Base-by-base conservation (phyloP, 2,113 vertebrate genomes). In the Machaerirhynchus nigripectus region DNA sequence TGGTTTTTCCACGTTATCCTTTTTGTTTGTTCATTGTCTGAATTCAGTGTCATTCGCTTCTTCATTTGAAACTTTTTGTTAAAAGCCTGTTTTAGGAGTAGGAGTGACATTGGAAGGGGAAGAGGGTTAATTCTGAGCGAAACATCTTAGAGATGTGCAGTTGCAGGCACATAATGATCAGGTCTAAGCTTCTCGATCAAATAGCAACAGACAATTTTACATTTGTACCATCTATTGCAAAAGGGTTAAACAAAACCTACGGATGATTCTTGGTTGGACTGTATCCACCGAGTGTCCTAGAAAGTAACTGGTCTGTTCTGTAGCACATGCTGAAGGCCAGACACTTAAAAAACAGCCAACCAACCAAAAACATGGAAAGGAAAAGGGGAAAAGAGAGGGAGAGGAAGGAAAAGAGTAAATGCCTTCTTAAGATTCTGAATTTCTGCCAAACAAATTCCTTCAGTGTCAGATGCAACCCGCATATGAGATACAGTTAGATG, bases 311-410 rank as follows among this genome's bases (percentile, higher is more conserved):
- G 13, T 63, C 33, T 89, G 13, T 68, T 68, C 31, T 69, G 30
- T 37, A 35, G 19, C 47, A 71, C n/a, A 17, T 0, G 0, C 31
- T 75, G 53, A 39, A 44, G 63, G 26, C 9, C 71, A 76, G 44
- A 30, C 26, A n/a, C 26, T 26, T 67, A 28, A 33, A 60, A 83
- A 81, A 0, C 0, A 46, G 30, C 13, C 6, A 67, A 44, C 9
- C 11, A 46, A 35, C 73, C 19, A 33, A 49, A 59, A 40, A 14
- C 19, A 28, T 26, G n/a, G 24, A 52, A 74, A 44, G 27, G 13
- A 23, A 50, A 64, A 37, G 4, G 3, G 15, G 19, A 9, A 57
- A 59, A 82, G 30, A 59, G 24, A 68, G 19, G 33, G 17, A 68
- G 33, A 83, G 24, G 27, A 89, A 70, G 26, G 22, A 75, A 87